A percentile compares a stretch with the other conserved stretches of the same genome.
These are phyloP conservation scores for Mungos mungo DNA, from an alignment of 2,113 vertebrate species.

Conservation along the genomic window DNA sequence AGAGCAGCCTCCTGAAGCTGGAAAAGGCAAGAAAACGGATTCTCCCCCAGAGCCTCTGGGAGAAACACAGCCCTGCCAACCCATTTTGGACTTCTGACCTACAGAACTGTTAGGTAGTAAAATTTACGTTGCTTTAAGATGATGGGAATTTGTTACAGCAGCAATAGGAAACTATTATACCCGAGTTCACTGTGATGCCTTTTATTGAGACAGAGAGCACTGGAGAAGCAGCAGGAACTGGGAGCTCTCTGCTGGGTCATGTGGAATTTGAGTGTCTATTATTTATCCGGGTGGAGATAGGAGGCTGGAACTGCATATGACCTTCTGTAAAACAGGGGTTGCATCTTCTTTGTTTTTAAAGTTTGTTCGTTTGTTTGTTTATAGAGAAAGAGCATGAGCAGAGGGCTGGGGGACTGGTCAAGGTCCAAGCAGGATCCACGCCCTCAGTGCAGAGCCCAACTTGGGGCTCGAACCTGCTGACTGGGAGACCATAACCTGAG, in stretches of 20 bases:
- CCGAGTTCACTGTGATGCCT: not conserved
- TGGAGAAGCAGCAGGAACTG: not conserved
- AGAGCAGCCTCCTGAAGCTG: not conserved
- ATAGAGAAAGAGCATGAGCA: too few species aligned
- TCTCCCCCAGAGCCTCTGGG: not conserved
- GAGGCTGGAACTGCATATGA: not conserved
- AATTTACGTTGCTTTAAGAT: not conserved
- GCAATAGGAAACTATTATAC: not conserved
- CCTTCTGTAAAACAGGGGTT: not conserved
- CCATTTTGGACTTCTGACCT: not conserved
- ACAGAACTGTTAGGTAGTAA: not conserved
- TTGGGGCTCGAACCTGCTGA: too few species aligned
- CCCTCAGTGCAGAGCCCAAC: too few species aligned
- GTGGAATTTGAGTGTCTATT: not conserved
- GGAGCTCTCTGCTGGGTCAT: not conserved
- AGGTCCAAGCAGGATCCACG: too few species aligned
- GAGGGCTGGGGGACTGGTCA: too few species aligned
- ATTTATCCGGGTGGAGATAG: not conserved
- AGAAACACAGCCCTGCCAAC: fast-evolving
- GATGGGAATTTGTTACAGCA: not conserved
- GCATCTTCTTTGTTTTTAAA: too few species aligned
- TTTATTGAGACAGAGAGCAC: not conserved
- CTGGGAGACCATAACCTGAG: too few species aligned
- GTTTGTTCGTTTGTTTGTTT: too few species aligned
- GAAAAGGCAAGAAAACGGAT: not conserved